Percentiles rank a stretch among this genome's conserved stretches.
Conservation (phyloP, 2,113 vertebrate genomes). For the Mugil cephalus region DNA sequence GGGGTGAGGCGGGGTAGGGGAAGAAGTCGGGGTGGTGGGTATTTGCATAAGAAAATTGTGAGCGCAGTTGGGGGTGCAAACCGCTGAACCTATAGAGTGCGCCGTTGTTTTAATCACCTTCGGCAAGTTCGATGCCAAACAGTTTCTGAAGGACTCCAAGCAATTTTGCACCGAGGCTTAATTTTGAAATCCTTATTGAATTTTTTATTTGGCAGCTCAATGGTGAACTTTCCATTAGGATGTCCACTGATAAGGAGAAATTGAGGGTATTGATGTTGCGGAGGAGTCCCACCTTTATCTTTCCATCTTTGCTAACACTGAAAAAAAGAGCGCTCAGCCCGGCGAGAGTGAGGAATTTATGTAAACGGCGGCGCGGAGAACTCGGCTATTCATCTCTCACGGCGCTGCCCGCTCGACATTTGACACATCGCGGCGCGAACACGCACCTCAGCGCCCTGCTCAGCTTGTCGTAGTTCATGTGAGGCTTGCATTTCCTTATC, state of each 20-base stretch:
- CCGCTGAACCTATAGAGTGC: conserved; percentile 32
- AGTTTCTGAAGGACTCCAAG: conserved; percentile 52
- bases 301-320: conserved; percentile 59
- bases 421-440: neutral
- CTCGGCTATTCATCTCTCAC: conserved; percentile 41
- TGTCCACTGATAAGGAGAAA: conserved; percentile 80
- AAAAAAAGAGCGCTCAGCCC: conserved; percentile 45
- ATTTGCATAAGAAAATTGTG: conserved; percentile 73
- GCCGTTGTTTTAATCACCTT: conserved; percentile 58
- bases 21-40: conserved; percentile 37
- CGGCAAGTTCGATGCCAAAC: conserved; percentile 42
- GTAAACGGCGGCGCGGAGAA: conserved; percentile 51
- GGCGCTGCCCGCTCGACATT: conserved; percentile 58
- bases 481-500: conserved; percentile 91
- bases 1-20: conserved; percentile 12
- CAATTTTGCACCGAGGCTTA: conserved; percentile 66
- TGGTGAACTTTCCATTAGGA: conserved; percentile 80
- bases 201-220: conserved; percentile 74
- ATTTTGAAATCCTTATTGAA: conserved; percentile 81
- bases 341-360: conserved; percentile 50
- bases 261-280: conserved; percentile 79
- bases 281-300: conserved; percentile 69
- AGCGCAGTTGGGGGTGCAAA: conserved; percentile 24
- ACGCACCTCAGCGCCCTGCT: conserved; percentile 90
- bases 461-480: conserved; percentile 97